Evolutionary conservation across 2,888 invertebrate genomes (phyloP), one percentile per base, ranked within the genome.

Genomic region (Agrotis exclamationis): DNA sequence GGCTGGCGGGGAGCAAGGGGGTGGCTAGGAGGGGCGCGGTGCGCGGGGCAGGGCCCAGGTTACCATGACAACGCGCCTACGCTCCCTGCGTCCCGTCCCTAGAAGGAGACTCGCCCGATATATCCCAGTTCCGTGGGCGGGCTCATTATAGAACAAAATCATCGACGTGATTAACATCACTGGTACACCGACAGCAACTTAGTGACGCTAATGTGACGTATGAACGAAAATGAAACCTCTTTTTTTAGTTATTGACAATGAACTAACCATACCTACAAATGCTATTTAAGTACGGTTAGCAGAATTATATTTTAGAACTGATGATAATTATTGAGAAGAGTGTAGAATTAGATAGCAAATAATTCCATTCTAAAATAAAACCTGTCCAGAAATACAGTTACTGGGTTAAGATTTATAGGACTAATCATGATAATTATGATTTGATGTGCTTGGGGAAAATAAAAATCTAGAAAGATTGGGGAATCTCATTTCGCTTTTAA

Each of bases 21-120:
- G 3, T 14, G 14, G 33, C 39, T 14, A 7, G n/a, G 79, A 33
- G 79, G 77, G 85, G 79, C 63, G 76, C 72, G 69, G 75, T 76
- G 39, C 72, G 83, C 65, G 76, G 82, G 71, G 86, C 78, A 70
- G 83, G 82, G 76, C 86, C 85, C 82, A 82, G 88, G 94, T 90
- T 89, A 74, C 91, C 93, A 95, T 95, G 93, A 91, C 86, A 82
- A 96, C 96, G 86, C 96, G 92, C 96, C 96, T 91, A 96, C 96
- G 94, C 93, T 90, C 89, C 87, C 89, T 88, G 88, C 88, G 86
- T 88, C 87, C 89, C 88, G 86, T 88, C 87, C 89, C 86, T 79
- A 79, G 65, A 80, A 85, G 87, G 87, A 88, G 86, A 88, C 88
- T 88, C 86, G 85, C 89, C 90, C 88, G 86, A 93, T 92, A 91